Conservation (phyloP, 2,888 invertebrate genomes). For the Sesia bembeciformis region DNA sequence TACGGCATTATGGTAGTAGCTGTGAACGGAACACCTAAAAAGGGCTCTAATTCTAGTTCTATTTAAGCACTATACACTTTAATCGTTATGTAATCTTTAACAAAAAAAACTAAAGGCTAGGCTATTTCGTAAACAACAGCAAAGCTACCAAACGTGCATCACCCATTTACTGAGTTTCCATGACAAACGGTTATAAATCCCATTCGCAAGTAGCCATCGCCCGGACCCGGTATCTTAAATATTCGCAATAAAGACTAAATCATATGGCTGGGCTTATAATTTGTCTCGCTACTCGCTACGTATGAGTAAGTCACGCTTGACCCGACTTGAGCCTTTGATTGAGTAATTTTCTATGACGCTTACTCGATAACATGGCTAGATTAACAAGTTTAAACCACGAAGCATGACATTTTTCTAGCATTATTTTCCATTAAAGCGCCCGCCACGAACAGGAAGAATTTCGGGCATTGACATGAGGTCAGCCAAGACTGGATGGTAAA, state of each 20-base stretch:
- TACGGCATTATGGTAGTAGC: too few species aligned
- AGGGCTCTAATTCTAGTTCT: too few species aligned
- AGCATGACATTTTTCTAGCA: constrained; percentile 7
- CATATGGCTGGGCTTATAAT: background rate
- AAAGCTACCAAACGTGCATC: too few species aligned
- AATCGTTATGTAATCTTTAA: too few species aligned
- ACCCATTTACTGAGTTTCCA: background rate
- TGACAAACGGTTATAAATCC: background rate
- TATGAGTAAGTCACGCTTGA: constrained; percentile 44
- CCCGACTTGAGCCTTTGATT: constrained; percentile 35
- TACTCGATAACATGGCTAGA: constrained; percentile 33
- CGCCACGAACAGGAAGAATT: too few species aligned
- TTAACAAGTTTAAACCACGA: constrained; percentile 32
- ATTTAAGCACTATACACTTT: too few species aligned
- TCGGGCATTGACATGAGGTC: too few species aligned
- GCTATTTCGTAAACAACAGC: too few species aligned
- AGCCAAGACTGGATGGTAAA: too few species aligned
- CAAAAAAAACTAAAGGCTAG: too few species aligned
- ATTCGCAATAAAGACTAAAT: background rate
- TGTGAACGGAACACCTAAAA: too few species aligned
- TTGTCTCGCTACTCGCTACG: background rate
- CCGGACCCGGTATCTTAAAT: background rate
- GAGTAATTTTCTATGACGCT: constrained; percentile 50
- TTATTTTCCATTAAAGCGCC: too few species aligned
- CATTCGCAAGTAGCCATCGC: background rate